Conservation (phyloP, 1,140 invertebrate species). For the Psix sp. region DNA sequence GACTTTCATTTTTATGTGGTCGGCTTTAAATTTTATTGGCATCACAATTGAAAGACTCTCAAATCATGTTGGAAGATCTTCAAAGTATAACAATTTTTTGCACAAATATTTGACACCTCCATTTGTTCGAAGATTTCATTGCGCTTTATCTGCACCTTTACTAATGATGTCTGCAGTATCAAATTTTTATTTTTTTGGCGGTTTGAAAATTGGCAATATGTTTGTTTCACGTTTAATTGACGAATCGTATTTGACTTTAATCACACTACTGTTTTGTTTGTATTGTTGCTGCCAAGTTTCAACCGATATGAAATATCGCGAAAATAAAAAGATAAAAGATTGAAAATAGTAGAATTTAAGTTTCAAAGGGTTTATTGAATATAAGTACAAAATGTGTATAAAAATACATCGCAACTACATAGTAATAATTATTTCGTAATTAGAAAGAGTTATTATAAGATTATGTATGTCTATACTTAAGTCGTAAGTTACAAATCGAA, state of each 20-base stretch:
- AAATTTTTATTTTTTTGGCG: constrained; percentile 91
- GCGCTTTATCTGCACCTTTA: constrained; percentile 82
- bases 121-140: constrained; percentile 80
- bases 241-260: constrained; percentile 21
- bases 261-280: constrained; percentile 70
- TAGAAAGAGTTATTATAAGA: constrained; percentile 33
- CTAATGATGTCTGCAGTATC: constrained; percentile 87
- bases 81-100: constrained; percentile 72
- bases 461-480: constrained; percentile 39
- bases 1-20: constrained; percentile 89
- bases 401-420: constrained; percentile 68
- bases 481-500: constrained; percentile 6
- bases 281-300: constrained; percentile 79
- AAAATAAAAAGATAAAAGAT: constrained; percentile 31
- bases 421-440: constrained; percentile 36
- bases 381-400: constrained; percentile 75
- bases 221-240: constrained; percentile 78
- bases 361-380: constrained; percentile 56
- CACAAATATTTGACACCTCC: constrained; percentile 67
- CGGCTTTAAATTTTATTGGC: constrained; percentile 87
- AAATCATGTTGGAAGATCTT: constrained; percentile 72
- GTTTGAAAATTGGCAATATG: constrained; percentile 82
- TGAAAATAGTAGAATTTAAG: background rate
- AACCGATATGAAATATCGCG: constrained; percentile 68
- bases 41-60: constrained; percentile 83